phyloP scores from a whole-genome alignment of 2,888 invertebrate species.

The Malthinus seriepunctatus region DNA sequence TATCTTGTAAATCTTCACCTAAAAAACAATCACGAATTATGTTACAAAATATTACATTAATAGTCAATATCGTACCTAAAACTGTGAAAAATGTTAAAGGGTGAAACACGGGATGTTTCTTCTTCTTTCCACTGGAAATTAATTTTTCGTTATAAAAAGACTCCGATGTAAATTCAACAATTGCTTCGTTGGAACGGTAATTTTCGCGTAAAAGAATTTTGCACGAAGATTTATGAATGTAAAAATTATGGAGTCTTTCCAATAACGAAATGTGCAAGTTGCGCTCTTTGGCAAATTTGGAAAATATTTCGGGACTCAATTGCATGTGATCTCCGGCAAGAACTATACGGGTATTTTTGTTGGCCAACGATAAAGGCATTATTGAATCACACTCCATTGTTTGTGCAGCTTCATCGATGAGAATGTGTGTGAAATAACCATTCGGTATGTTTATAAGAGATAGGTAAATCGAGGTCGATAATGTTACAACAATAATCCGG shows the following conservation, averaged over 20 bases:
- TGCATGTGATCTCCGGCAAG: slow-evolving; percentile 87
- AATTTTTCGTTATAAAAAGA: slow-evolving; percentile 80
- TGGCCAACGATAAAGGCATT: slow-evolving; percentile 76
- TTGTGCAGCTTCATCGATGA: slow-evolving; percentile 86
- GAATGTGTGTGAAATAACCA: slow-evolving; percentile 78
- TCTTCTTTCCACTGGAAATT: slow-evolving; percentile 72
- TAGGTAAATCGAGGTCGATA: slow-evolving; percentile 77
- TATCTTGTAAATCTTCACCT: slow-evolving; percentile 80
- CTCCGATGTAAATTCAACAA: slow-evolving; percentile 80
- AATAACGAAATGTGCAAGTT: slow-evolving; percentile 74
- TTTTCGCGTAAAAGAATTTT: slow-evolving; percentile 81
- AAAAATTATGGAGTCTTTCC: slow-evolving; percentile 77
- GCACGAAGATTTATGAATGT: slow-evolving; percentile 73
- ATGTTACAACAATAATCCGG: slow-evolving; percentile 76
- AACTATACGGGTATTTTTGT: slow-evolving; percentile 72
- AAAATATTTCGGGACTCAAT: slow-evolving; percentile 80
- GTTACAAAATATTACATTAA: background rate
- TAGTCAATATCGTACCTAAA: slow-evolving; percentile 55
- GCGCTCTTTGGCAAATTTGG: slow-evolving; percentile 70
- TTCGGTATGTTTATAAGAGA: slow-evolving; percentile 68
- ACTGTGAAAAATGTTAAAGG: slow-evolving; percentile 82
- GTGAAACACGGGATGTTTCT: slow-evolving; percentile 69
- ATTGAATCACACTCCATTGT: slow-evolving; percentile 85
- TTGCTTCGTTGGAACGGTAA: slow-evolving; percentile 80
- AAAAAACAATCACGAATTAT: slow-evolving; percentile 38